These are phyloP conservation scores for Himalopsyche kuldschensis DNA, from an alignment of 2,888 invertebrate genomes.

Conservation along the genomic window DNA sequence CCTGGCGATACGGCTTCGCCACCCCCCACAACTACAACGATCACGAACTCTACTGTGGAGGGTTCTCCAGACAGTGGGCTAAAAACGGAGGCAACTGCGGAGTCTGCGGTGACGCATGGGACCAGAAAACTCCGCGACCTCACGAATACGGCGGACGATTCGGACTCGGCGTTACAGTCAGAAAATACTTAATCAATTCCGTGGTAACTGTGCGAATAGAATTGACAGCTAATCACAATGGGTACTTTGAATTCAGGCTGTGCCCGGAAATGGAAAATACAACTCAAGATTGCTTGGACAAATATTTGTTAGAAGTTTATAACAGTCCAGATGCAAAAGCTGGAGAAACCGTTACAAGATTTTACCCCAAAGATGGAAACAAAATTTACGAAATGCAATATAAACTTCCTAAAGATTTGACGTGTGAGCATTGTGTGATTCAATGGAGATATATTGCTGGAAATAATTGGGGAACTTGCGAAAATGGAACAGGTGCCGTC, in stretches of 20 bases:
- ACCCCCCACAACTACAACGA: conserved; percentile 90
- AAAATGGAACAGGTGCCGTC: conserved; percentile 73
- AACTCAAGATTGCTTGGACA: conserved; percentile 77
- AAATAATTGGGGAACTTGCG: conserved; percentile 80
- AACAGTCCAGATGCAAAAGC: conserved; percentile 50
- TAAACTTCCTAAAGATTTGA: conserved; percentile 63
- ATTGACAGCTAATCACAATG: conserved; percentile 85
- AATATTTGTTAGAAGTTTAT: conserved; percentile 65
- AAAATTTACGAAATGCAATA: conserved; percentile 77
- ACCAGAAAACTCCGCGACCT: conserved; percentile 67
- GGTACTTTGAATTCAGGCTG: conserved; percentile 82
- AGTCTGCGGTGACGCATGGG: conserved; percentile 85
- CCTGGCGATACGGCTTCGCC: conserved; percentile 87
- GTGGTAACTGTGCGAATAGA: conserved; percentile 75
- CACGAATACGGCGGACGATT: conserved; percentile 85
- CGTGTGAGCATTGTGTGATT: conserved; percentile 80
- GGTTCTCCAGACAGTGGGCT: conserved; percentile 81
- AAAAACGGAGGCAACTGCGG: conserved; percentile 83
- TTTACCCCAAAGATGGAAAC: conserved; percentile 77
- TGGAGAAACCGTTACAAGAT: conserved; percentile 60
- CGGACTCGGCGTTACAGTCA: conserved; percentile 78
- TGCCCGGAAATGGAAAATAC: conserved; percentile 74
- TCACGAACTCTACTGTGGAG: conserved; percentile 85
- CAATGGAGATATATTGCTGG: conserved; percentile 90
- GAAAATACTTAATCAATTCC: conserved; percentile 72